Base-by-base conservation (phyloP, 2,113 vertebrate genomes). In the Oncorhynchus keta region DNA sequence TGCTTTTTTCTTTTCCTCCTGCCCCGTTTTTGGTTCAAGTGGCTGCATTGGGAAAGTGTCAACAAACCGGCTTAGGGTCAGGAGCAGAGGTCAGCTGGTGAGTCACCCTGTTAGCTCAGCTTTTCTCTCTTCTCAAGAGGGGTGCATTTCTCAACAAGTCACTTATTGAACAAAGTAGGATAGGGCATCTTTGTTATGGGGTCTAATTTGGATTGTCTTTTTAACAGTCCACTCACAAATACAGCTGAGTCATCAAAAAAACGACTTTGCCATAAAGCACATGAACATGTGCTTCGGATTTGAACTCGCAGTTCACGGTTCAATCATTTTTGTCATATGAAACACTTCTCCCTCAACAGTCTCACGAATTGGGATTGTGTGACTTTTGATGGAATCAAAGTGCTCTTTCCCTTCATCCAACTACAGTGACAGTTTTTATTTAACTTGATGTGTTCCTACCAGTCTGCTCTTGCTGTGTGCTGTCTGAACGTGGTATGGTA, bases 61-160 rank as follows among this genome's bases (percentile, higher is more conserved):
- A 93, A 90, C 92, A 91, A 92, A 92, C 90, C 92, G 89, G 87
- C 90, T 68, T 79, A 80, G 86, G 92, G 92, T 94, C 92, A 26
- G 79, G 73, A 84, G 14, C 89, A 81, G 78, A 83, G 91, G 91
- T 90, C 90, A 79, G 55, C 64, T 76, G n/a, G 80, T 84, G 89
- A 91, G 88, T 88, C 71, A 66, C 5, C 45, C 57, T 78, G 90
- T 90, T 84, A 85, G 87, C 83, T 83, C 80, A 80, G 87, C 87
- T 90, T 92, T 91, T 91, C 83, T 91, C 72, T 85, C 85, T 87
- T 90, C 86, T 92, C 86, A 90, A 92, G 87, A 85, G 86, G 86
- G 89, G 85, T 88, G 90, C 81, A 84, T 90, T 92, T 92, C 90
- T 92, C 87, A 89, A 92, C 87, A 81, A 86, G 88, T 87, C 79